Evolutionary conservation across 2,797 vertebrate species (phyloP).

Genomic region (Brotula barbata): DNA sequence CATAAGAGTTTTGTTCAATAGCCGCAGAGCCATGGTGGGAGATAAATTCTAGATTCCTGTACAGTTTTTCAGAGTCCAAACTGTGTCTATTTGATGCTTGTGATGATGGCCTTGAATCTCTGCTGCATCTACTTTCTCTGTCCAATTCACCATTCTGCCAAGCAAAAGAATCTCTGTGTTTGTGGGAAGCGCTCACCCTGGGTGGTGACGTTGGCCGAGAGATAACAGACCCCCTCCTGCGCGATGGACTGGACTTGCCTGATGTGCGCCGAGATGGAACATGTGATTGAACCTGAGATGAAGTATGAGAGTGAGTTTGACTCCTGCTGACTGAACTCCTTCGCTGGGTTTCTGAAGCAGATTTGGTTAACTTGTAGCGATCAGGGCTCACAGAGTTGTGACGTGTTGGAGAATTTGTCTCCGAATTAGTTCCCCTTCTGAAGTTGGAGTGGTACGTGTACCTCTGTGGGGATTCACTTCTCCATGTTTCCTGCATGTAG

Average conservation of each 20-base stretch:
- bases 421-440: slow-evolving; percentile 68
- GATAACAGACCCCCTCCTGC: slow-evolving; percentile 56
- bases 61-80: slow-evolving; percentile 80
- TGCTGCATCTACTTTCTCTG: slow-evolving; percentile 21
- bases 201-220: slow-evolving; percentile 62
- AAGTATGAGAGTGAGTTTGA: slow-evolving; percentile 53
- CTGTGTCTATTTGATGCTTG: slow-evolving; percentile 75
- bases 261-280: slow-evolving; percentile 69
- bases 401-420: slow-evolving; percentile 72
- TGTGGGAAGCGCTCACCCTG: slow-evolving; percentile 51
- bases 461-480: slow-evolving; percentile 81
- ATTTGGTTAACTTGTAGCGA: slow-evolving; percentile 58
- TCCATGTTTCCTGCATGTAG: slow-evolving; percentile 65
- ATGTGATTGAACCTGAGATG: slow-evolving; percentile 63
- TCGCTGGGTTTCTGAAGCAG: slow-evolving; percentile 47
- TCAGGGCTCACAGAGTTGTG: slow-evolving; percentile 77
- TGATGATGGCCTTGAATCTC: slow-evolving; percentile 59
- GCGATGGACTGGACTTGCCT: slow-evolving; percentile 73
- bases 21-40: slow-evolving; percentile 66
- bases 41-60: slow-evolving; percentile 79
- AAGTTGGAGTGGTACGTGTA: slow-evolving; percentile 82
- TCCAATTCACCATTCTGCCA: slow-evolving; percentile 48
- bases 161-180: slow-evolving; percentile 47
- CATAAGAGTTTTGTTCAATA: slow-evolving; percentile 50
- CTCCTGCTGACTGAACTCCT: slow-evolving; percentile 62